phyloP scores from a whole-genome alignment of 2,797 vertebrate species.

The Myotis daubentonii region DNA sequence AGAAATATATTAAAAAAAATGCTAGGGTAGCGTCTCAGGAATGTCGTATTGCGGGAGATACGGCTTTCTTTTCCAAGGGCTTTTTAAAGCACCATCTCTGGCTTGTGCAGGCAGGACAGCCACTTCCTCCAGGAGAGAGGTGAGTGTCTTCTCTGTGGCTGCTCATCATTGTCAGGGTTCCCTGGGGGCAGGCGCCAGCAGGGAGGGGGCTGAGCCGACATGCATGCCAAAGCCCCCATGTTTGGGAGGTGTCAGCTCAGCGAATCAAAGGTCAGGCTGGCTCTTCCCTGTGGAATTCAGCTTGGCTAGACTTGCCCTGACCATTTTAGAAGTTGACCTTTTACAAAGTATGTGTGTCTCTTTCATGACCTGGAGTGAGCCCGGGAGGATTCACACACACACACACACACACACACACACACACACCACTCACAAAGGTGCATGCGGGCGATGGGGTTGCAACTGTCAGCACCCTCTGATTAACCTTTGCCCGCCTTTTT shows the following conservation, averaged over 20 bases:
- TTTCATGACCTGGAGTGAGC: not conserved
- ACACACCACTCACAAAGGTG: not conserved
- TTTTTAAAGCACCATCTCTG: slow-evolving; percentile 8
- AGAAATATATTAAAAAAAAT: slow-evolving; percentile 52
- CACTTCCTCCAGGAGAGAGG: not conserved
- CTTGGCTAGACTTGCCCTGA: not conserved
- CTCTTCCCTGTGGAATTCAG: not conserved
- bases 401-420: not conserved
- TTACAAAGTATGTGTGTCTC: not conserved
- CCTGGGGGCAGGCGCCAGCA: fast-evolving
- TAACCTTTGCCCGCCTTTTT: not conserved
- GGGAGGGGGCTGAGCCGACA: too few species aligned
- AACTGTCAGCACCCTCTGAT: not conserved
- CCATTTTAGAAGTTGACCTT: slow-evolving; percentile 49
- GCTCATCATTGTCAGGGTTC: not conserved
- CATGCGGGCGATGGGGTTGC: too few species aligned
- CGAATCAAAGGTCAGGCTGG: not conserved
- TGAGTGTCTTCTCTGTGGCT: not conserved
- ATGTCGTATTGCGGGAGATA: slow-evolving; percentile 23
- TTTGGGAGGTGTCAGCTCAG: not conserved
- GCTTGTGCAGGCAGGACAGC: not conserved
- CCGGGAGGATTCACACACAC: not conserved
- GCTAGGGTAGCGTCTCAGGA: slow-evolving; percentile 35
- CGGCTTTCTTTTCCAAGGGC: slow-evolving; percentile 31
- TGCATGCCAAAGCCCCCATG: fast-evolving